These are phyloP conservation scores for Myotis pilosus DNA, from an alignment of 2,797 vertebrate genomes.

Conservation along the genomic window DNA sequence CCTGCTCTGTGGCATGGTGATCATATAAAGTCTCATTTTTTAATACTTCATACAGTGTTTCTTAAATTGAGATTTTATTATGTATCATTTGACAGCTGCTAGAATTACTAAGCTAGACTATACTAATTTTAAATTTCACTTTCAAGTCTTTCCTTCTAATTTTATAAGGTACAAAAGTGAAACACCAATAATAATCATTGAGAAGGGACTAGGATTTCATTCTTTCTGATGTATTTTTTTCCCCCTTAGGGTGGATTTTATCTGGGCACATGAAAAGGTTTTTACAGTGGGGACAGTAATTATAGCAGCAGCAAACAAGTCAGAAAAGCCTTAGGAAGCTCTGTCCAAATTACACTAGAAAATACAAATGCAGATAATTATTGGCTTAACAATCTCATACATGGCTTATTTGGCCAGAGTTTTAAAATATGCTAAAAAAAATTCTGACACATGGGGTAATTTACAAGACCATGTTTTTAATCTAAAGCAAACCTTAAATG, in stretches of 20 bases:
- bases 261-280: neutral
- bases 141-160: neutral
- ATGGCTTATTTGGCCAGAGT: neutral
- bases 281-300: neutral
- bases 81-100: neutral
- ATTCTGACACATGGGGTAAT: neutral
- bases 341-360: neutral
- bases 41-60: neutral
- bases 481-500: neutral
- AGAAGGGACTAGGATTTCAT: neutral
- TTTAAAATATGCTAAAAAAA: slow-evolving; percentile 4
- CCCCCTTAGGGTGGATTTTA: neutral
- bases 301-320: neutral
- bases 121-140: neutral
- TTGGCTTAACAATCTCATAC: neutral
- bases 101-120: neutral
- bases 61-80: neutral
- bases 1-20: neutral
- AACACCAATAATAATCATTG: neutral
- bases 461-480: neutral
- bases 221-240: neutral
- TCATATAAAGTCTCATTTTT: neutral
- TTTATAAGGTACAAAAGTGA: neutral
- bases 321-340: neutral
- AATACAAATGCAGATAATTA: neutral